Evolutionary conservation across 92 coral and sea anemone species (phyloP).

Genomic region (Umimayanthus chanpuru): DNA sequence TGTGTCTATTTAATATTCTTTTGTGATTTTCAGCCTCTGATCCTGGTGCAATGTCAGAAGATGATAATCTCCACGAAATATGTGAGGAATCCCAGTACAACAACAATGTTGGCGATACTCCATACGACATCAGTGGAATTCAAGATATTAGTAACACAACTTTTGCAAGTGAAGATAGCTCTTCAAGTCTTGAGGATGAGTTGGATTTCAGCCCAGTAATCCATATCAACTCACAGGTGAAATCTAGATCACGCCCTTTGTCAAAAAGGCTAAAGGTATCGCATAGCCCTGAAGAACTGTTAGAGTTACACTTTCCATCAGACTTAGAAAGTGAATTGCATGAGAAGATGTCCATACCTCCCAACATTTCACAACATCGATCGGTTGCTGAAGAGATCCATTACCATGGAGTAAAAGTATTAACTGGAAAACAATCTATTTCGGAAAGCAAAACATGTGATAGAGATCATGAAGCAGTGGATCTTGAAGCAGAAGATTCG

Average conservation of each 20-base stretch:
- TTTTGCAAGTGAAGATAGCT: conserved; percentile 15
- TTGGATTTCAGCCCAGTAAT: conserved; percentile 42
- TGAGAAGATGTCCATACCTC: not conserved
- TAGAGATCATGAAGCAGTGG: not conserved
- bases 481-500: not conserved
- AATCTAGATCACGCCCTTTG: conserved; percentile 1
- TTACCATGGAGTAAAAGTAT: not conserved
- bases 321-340: not conserved
- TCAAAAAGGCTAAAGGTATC: conserved; percentile 3
- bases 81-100: not conserved
- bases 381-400: not conserved
- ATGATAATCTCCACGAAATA: too few species aligned
- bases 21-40: not conserved
- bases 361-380: not conserved
- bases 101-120: not conserved
- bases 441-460: not conserved
- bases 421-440: not conserved
- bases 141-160: not conserved
- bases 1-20: too few species aligned
- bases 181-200: conserved; percentile 31
- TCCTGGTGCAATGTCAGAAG: not conserved
- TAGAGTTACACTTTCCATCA: not conserved
- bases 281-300: not conserved
- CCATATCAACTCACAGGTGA: conserved; percentile 36
- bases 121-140: conserved; percentile 10